A percentile compares a stretch with the other conserved stretches of the same genome.
Evolutionary conservation across 2,113 vertebrate genomes (phyloP).

Genomic region (Steatornis caripensis): DNA sequence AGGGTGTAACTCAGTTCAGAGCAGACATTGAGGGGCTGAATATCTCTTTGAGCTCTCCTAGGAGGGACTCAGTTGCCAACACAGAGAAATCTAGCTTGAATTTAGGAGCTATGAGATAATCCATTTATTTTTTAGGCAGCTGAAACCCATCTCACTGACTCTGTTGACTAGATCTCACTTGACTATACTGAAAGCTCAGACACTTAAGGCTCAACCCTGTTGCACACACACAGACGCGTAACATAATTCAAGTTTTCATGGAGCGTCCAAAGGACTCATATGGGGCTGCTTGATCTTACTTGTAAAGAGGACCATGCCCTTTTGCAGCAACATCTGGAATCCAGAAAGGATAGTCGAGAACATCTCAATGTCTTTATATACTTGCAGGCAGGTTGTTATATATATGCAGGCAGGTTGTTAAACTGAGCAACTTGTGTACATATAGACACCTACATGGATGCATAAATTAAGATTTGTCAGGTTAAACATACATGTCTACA

Average conservation of each 20-base stretch:
- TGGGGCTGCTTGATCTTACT: background rate
- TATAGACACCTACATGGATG: background rate
- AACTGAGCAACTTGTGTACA: background rate
- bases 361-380: background rate
- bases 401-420: background rate
- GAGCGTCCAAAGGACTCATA: background rate
- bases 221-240: background rate
- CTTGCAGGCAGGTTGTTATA: background rate
- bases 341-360: background rate
- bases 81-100: background rate
- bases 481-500: background rate
- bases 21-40: background rate
- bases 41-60: background rate
- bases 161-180: background rate
- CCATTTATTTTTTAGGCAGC: background rate
- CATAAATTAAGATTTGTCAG: background rate
- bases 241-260: no score
- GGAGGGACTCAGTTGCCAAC: background rate
- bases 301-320: background rate
- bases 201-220: background rate
- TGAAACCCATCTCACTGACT: background rate
- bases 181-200: rapidly evolving
- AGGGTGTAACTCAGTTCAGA: background rate
- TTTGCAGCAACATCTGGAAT: background rate
- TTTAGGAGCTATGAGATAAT: background rate